phyloP scores from a whole-genome alignment of 2,113 vertebrate genomes.

The Arvicanthis niloticus region DNA sequence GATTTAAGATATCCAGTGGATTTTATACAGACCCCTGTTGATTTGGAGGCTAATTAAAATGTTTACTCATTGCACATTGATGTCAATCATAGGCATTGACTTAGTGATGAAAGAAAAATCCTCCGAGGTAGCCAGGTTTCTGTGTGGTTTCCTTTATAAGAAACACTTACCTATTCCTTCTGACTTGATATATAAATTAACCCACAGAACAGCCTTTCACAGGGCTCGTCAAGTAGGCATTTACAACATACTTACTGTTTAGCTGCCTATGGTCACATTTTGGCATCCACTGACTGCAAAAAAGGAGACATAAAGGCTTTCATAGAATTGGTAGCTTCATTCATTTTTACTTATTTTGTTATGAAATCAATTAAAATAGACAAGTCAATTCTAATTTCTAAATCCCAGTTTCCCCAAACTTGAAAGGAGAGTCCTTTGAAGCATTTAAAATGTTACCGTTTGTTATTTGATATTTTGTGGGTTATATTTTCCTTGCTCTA shows the following conservation, averaged over 20 bases:
- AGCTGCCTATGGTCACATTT: not conserved
- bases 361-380: constrained; percentile 1
- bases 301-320: not conserved
- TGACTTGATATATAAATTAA: constrained; percentile 39
- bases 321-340: not conserved
- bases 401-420: not conserved
- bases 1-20: constrained; percentile 71
- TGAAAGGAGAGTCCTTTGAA: not conserved
- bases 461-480: not conserved
- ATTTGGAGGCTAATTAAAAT: constrained; percentile 51
- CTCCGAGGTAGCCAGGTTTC: not conserved
- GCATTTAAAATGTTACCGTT: constrained; percentile 12
- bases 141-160: constrained; percentile 29
- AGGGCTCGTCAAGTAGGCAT: not conserved
- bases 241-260: constrained; percentile 14
- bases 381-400: constrained; percentile 17
- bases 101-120: constrained; percentile 15
- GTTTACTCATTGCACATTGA: not conserved
- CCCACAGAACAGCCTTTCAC: constrained; percentile 12
- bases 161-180: not conserved
- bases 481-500: not conserved
- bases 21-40: constrained; percentile 66
- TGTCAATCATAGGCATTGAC: not conserved
- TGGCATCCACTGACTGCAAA: not conserved
- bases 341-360: constrained; percentile 30